phyloP scores from a whole-genome alignment of 2,888 invertebrate genomes.

The Drosophila buzzatii region DNA sequence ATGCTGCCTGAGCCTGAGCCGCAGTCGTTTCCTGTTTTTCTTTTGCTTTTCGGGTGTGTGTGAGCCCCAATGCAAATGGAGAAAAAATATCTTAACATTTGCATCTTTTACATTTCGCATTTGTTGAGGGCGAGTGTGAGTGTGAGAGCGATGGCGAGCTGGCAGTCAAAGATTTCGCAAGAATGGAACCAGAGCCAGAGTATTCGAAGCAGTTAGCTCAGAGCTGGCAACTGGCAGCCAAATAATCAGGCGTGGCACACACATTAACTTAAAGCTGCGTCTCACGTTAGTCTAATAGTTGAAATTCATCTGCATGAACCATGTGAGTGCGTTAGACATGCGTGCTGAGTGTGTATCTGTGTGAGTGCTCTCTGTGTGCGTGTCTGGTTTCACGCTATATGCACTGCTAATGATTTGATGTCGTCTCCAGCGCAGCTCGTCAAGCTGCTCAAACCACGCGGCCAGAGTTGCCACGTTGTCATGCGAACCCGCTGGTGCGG shows the following conservation, averaged over 20 bases:
- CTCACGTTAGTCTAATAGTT: slow-evolving; percentile 61
- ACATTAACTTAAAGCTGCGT: not conserved
- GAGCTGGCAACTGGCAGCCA: slow-evolving; percentile 14
- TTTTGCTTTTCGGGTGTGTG: not conserved
- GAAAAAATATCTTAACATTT: slow-evolving; percentile 79
- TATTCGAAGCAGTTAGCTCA: slow-evolving; percentile 10
- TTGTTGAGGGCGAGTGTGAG: slow-evolving; percentile 1
- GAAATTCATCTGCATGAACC: slow-evolving; percentile 68
- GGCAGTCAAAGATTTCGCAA: slow-evolving; percentile 59
- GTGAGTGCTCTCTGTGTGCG: slow-evolving; percentile 24
- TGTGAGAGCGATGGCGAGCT: not conserved
- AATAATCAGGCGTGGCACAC: slow-evolving; percentile 2
- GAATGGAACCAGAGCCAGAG: slow-evolving; percentile 28
- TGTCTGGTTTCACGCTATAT: slow-evolving; percentile 78
- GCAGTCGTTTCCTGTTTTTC: slow-evolving; percentile 33
- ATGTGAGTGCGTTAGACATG: not conserved
- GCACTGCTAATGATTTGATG: slow-evolving; percentile 81
- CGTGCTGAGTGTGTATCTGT: slow-evolving; percentile 9
- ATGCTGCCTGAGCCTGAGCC: slow-evolving; percentile 52
- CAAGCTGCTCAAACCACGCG: slow-evolving; percentile 6
- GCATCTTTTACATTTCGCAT: slow-evolving; percentile 63
- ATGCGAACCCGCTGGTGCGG: not conserved
- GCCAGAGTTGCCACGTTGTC: slow-evolving; percentile 29
- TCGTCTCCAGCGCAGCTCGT: slow-evolving; percentile 47
- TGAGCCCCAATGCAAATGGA: slow-evolving; percentile 56